Base-by-base conservation (phyloP, 2,113 vertebrate genomes). In the Pomatostomus ruficeps region DNA sequence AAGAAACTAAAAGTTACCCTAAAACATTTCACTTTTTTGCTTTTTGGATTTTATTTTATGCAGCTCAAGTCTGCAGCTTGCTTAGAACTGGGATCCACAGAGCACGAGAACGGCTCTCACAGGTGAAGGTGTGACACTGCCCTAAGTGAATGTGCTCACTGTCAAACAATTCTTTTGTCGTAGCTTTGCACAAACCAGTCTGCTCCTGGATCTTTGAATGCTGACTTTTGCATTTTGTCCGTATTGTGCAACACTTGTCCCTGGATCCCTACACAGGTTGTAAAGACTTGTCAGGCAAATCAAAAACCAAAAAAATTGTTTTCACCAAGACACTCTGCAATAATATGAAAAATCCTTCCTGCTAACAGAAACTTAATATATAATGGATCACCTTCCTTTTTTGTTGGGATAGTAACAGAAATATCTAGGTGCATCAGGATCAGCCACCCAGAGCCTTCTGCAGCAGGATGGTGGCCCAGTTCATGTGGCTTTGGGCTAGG, bases 231-330 rank as follows among this genome's bases (percentile, higher is more conserved):
- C 21, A 21, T 28, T 62, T 28, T 58, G 63, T 67, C 35, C 43
- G 5, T 31, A 20, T 72, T 36, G 72, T 26, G 9, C 35, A 51
- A 7, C 18, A 13, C 19, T 76, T 66, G 21, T 9, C 11, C 22
- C 46, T 51, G 40, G 12, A 42, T 67, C 19, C 18, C 21, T 26
- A 15, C 9, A 23, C 19, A 66, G 38, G 6, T 61, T 63, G 67
- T 33, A 46, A 67, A 65, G 52, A 68, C 31, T 65, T 46, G 6
- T 43, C 42, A 77, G 14, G 22, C 10, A 62, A 66, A 73, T 80
- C 0, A 65, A 55, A 68, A 67, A 4, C 0, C 2, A 3, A 25
- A 26, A 59, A 36, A 1, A 13, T 14, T 25, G 11, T 82, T 83
- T 89, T 24, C 15, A 15, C 22, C 22, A 35, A 86, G 29, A 33